These are phyloP conservation scores for Pygmarrhopalites habei DNA, from an alignment of 1,140 invertebrate genomes.

Conservation along the genomic window DNA sequence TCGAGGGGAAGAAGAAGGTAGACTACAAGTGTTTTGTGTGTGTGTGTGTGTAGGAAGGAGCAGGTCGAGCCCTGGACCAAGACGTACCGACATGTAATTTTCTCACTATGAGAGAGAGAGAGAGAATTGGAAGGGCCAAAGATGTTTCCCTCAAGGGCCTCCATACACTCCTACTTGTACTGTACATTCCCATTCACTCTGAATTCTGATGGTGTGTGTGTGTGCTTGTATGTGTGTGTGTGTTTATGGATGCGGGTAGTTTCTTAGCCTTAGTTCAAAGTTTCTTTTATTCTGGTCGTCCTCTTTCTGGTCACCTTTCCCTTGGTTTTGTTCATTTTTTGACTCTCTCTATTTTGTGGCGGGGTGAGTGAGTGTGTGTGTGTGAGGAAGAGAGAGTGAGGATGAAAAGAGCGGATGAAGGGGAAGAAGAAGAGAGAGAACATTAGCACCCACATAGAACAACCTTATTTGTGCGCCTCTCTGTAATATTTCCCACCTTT, in stretches of 20 bases:
- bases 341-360: not conserved
- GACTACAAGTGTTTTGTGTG: not conserved
- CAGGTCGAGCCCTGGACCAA: not conserved
- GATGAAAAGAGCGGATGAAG: not conserved
- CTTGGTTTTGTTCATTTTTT: slow-evolving; percentile 5
- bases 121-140: no score
- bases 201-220: not conserved
- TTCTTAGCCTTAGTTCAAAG: no score
- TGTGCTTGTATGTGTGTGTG: no score
- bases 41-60: not conserved
- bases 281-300: not conserved
- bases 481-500: not conserved
- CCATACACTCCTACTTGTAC: not conserved
- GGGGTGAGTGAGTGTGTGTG: not conserved
- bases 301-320: not conserved
- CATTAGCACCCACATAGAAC: slow-evolving; percentile 9
- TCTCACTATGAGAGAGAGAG: slow-evolving; percentile 1
- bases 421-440: slow-evolving; percentile 1
- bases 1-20: no score
- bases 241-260: no score
- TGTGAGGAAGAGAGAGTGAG: not conserved
- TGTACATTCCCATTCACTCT: not conserved
- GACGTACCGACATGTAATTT: slow-evolving; percentile 12
- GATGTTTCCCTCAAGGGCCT: slow-evolving; percentile 10
- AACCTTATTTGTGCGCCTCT: not conserved